Evolutionary conservation across 2,113 vertebrate genomes (phyloP).

Genomic region (Cyprinodon tularosa): DNA sequence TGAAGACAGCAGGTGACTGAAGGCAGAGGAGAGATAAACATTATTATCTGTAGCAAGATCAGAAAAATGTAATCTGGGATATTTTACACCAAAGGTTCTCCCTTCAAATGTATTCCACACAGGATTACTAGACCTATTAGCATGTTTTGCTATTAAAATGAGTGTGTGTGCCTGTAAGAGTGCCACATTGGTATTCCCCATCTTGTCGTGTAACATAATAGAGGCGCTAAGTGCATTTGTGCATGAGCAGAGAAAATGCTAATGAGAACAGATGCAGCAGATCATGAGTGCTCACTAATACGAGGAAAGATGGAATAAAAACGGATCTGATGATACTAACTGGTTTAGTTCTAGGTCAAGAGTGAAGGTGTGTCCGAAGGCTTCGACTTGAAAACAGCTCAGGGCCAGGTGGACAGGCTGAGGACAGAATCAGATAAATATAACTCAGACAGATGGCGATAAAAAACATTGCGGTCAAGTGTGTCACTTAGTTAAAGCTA

Average conservation of each 20-base stretch:
- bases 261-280: constrained; percentile 59
- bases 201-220: constrained; percentile 50
- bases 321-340: constrained; percentile 76
- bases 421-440: constrained; percentile 3
- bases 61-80: not conserved
- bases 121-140: constrained; percentile 12
- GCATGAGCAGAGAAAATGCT: constrained; percentile 50
- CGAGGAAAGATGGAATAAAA: not conserved
- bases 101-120: constrained; percentile 13
- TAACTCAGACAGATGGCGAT: constrained; percentile 24
- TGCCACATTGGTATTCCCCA: constrained; percentile 39
- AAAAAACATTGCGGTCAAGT: constrained; percentile 37
- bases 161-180: constrained; percentile 13
- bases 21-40: constrained; percentile 18
- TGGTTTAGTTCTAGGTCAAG: constrained; percentile 91
- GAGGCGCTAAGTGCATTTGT: constrained; percentile 42
- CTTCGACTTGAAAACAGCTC: constrained; percentile 86
- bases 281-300: constrained; percentile 43
- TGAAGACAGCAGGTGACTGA: constrained; percentile 90
- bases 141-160: constrained; percentile 25
- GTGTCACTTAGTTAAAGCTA: constrained; percentile 28
- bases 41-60: constrained; percentile 17
- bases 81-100: constrained; percentile 7
- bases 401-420: constrained; percentile 89
- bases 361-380: constrained; percentile 86